Evolutionary conservation across 2,113 vertebrate species (phyloP).

Genomic region (Lepus americanus): DNA sequence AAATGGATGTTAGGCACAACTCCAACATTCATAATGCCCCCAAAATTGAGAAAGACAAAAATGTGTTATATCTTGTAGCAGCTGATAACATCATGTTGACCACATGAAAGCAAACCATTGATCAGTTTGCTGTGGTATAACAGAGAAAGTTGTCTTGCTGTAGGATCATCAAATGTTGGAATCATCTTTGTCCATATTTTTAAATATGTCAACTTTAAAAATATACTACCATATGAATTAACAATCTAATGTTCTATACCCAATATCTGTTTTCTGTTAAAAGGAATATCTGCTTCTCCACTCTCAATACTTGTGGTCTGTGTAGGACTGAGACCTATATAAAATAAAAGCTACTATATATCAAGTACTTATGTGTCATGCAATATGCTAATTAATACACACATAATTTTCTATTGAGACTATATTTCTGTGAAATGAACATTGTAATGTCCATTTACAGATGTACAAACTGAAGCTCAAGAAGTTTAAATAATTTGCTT

Average conservation of each 20-base stretch:
- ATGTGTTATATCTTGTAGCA: background rate
- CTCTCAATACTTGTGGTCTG: background rate
- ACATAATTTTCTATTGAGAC: background rate
- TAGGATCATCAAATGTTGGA: background rate
- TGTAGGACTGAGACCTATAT: background rate
- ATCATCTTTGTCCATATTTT: background rate
- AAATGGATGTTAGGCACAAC: background rate
- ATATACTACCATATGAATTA: background rate
- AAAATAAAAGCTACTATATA: background rate
- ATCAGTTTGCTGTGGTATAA: background rate
- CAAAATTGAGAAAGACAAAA: background rate
- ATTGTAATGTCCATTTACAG: background rate
- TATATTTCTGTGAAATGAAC: background rate
- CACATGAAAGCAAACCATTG: background rate
- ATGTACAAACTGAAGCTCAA: background rate
- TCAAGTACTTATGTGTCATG: background rate
- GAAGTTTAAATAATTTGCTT: conserved; percentile 24
- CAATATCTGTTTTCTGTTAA: background rate
- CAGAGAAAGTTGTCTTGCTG: background rate
- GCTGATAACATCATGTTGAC: background rate
- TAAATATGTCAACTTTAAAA: conserved; percentile 10
- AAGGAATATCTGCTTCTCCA: background rate
- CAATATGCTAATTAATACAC: background rate
- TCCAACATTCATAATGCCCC: background rate
- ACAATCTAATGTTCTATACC: background rate